Conservation (phyloP, 2,113 vertebrate genomes). For the Oncorhynchus tshawytscha region DNA sequence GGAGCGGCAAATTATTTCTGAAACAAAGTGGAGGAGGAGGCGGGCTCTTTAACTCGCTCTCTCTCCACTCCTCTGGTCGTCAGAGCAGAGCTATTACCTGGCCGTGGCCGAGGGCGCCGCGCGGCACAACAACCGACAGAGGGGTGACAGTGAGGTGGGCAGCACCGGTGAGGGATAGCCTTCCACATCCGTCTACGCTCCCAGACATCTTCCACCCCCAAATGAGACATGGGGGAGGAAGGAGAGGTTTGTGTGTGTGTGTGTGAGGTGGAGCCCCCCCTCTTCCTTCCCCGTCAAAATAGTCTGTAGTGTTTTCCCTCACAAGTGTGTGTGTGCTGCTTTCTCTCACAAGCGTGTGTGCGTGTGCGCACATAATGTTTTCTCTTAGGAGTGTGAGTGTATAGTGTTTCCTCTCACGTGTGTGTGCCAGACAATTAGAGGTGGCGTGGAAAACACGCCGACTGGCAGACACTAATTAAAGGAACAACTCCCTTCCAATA, state of each 20-base stretch:
- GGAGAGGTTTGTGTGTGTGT: slow-evolving; percentile 2
- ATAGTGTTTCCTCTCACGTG: slow-evolving; percentile 41
- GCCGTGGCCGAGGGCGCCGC: slow-evolving; percentile 67
- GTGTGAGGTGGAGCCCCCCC: slow-evolving; percentile 14
- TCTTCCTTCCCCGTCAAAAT: slow-evolving; percentile 50
- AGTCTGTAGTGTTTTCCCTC: slow-evolving; percentile 41
- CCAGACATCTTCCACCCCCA: slow-evolving; percentile 61
- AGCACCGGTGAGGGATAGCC: slow-evolving; percentile 75
- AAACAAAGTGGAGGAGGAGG: slow-evolving; percentile 79
- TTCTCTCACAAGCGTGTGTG: no score
- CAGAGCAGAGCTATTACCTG: slow-evolving; percentile 78
- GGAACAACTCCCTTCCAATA: slow-evolving; percentile 57
- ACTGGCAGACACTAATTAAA: slow-evolving; percentile 76
- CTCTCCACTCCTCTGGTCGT: slow-evolving; percentile 40
- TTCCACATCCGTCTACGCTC: slow-evolving; percentile 71
- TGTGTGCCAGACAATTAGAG: slow-evolving; percentile 74
- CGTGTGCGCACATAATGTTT: no score
- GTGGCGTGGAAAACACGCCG: slow-evolving; percentile 66
- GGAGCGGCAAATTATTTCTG: slow-evolving; percentile 83
- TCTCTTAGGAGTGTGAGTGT: no score
- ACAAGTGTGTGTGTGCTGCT: no score
- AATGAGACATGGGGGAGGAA: slow-evolving; percentile 47
- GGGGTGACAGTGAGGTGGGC: slow-evolving; percentile 67
- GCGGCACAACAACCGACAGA: slow-evolving; percentile 49
- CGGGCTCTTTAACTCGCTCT: slow-evolving; percentile 61